These are phyloP conservation scores for Automeris io DNA, from an alignment of 2,888 invertebrate genomes.

Conservation along the genomic window DNA sequence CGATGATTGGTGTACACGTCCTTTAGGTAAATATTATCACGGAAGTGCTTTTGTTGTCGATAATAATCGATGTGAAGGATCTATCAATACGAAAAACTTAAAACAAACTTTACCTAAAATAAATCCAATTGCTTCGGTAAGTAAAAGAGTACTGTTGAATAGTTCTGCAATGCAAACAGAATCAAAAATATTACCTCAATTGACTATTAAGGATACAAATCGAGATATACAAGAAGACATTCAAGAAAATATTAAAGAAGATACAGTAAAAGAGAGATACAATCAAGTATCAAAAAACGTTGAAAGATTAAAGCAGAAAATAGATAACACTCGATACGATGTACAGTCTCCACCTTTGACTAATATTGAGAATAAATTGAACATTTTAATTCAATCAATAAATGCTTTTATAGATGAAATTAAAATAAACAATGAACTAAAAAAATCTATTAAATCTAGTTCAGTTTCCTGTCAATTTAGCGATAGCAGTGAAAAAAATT, in stretches of 20 bases:
- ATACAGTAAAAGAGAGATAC: slow-evolving; percentile 21
- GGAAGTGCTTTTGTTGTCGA: slow-evolving; percentile 19
- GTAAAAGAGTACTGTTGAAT: slow-evolving; percentile 2
- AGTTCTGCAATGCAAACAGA: slow-evolving; percentile 15
- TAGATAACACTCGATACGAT: slow-evolving; percentile 15
- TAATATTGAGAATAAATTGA: slow-evolving; percentile 45
- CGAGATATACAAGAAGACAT: no score
- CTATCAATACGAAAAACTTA: not conserved
- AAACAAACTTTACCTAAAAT: not conserved
- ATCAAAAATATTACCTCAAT: no score
- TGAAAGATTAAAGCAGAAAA: slow-evolving; percentile 22
- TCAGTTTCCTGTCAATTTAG: slow-evolving; percentile 17
- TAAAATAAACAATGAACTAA: slow-evolving; percentile 20
- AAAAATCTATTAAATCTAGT: slow-evolving; percentile 12
- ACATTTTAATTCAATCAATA: slow-evolving; percentile 38
- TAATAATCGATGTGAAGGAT: slow-evolving; percentile 11
- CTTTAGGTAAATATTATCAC: slow-evolving; percentile 12
- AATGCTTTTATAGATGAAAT: slow-evolving; percentile 40
- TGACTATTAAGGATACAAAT: no score
- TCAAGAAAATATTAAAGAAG: slow-evolving; percentile 7
- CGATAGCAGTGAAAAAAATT: slow-evolving; percentile 7
- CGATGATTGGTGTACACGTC: slow-evolving; percentile 9
- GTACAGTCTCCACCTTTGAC: slow-evolving; percentile 23
- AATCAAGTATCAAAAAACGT: slow-evolving; percentile 21
- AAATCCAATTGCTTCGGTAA: not conserved